Base-by-base conservation (phyloP, 2,888 invertebrate species). In the Griposia aprilina region DNA sequence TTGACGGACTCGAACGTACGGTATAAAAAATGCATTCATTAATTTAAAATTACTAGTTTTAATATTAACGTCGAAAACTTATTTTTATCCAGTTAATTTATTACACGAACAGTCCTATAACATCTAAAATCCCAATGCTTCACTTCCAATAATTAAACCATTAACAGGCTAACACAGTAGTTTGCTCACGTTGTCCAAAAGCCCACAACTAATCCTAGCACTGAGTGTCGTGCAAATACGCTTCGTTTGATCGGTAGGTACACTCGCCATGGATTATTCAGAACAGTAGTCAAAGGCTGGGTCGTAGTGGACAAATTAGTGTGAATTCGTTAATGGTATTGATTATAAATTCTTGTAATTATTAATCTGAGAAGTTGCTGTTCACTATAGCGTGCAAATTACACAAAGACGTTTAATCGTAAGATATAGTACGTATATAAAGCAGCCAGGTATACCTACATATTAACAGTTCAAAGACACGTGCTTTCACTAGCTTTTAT, bases 161-260 rank as follows among this genome's bases (percentile, higher is more conserved):
- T 71, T 57, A 59, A 68, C 50, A 66, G 59, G 26, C 10, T 67
- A 30, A 62, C 68, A 17, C 45, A 41, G 26, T 48, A 13, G 48
- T 48, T 70, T 66, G 23, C 17, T 23, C 59, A 66, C 23, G 23
- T 57, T 52, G 67, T 17, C 50, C 71, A 30, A 70, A 69, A 59
- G 23, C 5, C 45, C 45, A 57, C 26, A 52, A 26, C 52, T 82
- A 66, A 80, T 80, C 82, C 36, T 13, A 20, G 15, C 30, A 10
- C 17, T 15, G 67, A 82, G 82, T 77, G 83, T 77, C 36, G 30
- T 17, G 36, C 72, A 82, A 82, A 82, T 63, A 81, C 77, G 48
- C 7, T n/a, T 30, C 63, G 62, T 62, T 62, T 72, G 62, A 57
- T 77, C 52, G 66, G 66, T 26, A 66, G 36, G 23, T 5, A 67